These are phyloP conservation scores for Dendrocopos noguchii DNA, from an alignment of 2,113 vertebrate species.

Conservation along the genomic window DNA sequence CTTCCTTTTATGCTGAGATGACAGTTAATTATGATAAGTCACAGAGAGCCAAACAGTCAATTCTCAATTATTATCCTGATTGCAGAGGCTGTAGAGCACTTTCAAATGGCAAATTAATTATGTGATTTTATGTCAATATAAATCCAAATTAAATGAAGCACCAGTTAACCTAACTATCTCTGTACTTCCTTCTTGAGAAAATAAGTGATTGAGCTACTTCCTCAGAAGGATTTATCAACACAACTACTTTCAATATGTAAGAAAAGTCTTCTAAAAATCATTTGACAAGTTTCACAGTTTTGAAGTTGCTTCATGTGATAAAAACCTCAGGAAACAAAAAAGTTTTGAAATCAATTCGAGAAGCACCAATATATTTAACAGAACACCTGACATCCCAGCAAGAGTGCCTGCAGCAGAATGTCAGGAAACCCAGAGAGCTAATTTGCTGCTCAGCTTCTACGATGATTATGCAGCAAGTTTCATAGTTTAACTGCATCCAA, in stretches of 20 bases:
- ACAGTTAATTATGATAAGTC: background rate
- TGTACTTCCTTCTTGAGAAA: background rate
- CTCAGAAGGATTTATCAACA: background rate
- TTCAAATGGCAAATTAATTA: constrained; percentile 44
- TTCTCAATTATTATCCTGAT: background rate
- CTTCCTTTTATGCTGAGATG: background rate
- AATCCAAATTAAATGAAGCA: constrained; percentile 33
- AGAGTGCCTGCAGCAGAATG: background rate
- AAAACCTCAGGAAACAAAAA: background rate
- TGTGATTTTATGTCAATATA: constrained; percentile 33
- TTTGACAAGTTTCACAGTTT: background rate
- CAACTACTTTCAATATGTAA: background rate
- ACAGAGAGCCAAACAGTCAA: background rate
- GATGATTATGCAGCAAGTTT: background rate
- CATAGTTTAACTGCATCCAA: background rate
- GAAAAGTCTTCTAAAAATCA: background rate
- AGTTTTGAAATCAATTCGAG: background rate
- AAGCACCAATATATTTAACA: background rate
- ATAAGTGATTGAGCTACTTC: background rate
- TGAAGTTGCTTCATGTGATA: background rate
- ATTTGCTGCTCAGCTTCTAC: background rate
- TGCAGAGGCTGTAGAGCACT: background rate
- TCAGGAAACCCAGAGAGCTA: background rate
- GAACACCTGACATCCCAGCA: background rate
- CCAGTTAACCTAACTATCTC: background rate